A percentile compares a stretch with the other conserved stretches of the same genome.
phyloP scores from a whole-genome alignment of 53 echinoderm and acorn worm genomes.

The Zoroaster sp. region DNA sequence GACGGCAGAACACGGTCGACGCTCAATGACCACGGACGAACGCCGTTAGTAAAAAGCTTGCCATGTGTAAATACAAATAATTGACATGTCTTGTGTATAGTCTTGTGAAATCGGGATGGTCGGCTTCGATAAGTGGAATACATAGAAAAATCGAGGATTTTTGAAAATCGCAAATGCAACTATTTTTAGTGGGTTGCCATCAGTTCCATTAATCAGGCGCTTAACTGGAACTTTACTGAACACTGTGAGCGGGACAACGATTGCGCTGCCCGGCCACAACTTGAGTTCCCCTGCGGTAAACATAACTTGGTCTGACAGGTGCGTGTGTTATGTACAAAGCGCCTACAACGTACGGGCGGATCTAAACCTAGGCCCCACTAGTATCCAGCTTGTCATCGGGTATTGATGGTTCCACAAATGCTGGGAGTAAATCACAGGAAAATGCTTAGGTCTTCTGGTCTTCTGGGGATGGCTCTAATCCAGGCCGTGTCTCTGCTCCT shows the following conservation, averaged over 20 bases:
- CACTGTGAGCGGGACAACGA: neutral
- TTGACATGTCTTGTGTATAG: neutral
- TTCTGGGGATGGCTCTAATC: neutral
- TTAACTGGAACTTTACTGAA: neutral
- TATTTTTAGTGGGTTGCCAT: neutral
- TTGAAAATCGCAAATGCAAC: neutral
- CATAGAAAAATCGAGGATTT: neutral
- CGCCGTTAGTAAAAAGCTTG: neutral
- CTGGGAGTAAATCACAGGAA: conserved; percentile 13
- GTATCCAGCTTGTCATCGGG: neutral
- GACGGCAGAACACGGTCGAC: conserved; percentile 2
- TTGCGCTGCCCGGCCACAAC: neutral
- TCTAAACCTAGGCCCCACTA: neutral
- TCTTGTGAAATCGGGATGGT: neutral
- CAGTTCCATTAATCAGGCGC: neutral
- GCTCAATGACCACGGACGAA: neutral
- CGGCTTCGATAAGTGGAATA: neutral
- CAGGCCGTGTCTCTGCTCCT: conserved; percentile 20
- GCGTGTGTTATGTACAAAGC: conserved; percentile 9
- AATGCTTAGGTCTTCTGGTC: neutral
- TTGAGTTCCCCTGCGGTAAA: conserved; percentile 20
- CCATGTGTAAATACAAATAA: neutral
- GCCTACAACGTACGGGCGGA: neutral
- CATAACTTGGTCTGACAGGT: conserved; percentile 42
- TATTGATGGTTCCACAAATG: conserved; percentile 9